A percentile compares a stretch with the other conserved stretches of the same genome.
phyloP scores from a whole-genome alignment of 2,113 vertebrate genomes.

The Centropus bengalensis region DNA sequence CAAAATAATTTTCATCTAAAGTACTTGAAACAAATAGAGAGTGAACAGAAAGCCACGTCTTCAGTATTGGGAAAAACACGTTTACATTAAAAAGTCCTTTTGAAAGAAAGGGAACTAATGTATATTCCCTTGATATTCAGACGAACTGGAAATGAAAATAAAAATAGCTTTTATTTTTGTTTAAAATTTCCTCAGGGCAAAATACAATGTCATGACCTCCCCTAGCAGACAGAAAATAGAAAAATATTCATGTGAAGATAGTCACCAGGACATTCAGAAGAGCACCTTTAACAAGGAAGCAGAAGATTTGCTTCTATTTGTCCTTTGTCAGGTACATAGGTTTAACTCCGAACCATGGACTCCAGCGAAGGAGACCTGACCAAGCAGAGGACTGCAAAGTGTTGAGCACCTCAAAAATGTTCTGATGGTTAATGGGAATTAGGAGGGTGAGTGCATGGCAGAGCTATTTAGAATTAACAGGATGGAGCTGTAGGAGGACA shows the following conservation, averaged over 20 bases:
- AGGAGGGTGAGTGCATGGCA: background rate
- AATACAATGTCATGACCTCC: background rate
- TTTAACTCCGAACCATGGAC: background rate
- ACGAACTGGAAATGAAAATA: constrained; percentile 26
- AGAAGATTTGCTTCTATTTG: background rate
- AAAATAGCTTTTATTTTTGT: constrained; percentile 44
- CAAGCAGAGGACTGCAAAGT: background rate
- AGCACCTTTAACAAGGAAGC: background rate
- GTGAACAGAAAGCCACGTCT: background rate
- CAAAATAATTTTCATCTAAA: background rate
- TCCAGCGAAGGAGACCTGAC: background rate
- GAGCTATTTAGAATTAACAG: background rate
- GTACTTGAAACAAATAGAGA: background rate
- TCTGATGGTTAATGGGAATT: background rate
- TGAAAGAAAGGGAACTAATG: background rate
- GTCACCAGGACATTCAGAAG: background rate
- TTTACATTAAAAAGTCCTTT: background rate
- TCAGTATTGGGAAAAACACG: background rate
- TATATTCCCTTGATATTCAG: background rate
- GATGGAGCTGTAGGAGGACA: background rate
- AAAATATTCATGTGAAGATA: background rate
- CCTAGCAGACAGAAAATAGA: background rate
- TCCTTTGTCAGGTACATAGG: background rate
- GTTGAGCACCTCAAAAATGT: background rate
- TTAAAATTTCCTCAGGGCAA: background rate